Percentiles rank a stretch among this genome's conserved stretches.
Conservation (phyloP, 53 echinoderm and acorn worm species). For the Paracentrotus lividus region DNA sequence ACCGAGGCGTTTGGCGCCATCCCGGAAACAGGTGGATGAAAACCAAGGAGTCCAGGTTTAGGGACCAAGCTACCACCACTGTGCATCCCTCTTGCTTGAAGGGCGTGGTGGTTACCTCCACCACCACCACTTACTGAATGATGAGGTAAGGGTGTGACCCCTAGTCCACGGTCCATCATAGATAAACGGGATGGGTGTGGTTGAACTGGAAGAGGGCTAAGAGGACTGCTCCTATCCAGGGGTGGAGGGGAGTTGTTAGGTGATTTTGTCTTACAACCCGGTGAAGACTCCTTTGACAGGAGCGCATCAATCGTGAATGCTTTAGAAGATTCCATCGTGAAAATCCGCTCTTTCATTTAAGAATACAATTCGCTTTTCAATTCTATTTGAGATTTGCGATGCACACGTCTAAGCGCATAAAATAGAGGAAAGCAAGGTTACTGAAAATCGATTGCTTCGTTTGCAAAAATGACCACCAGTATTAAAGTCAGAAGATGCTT, state of each 20-base stretch:
- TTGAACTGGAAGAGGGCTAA: conserved; percentile 73
- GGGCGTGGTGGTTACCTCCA: conserved; percentile 66
- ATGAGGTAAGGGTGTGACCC: neutral
- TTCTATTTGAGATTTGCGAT: conserved; percentile 36
- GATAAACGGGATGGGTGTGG: conserved; percentile 61
- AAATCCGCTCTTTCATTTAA: conserved; percentile 43
- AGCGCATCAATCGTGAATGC: conserved; percentile 97
- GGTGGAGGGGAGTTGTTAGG: conserved; percentile 58
- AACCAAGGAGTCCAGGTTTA: conserved; percentile 90
- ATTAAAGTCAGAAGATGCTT: conserved; percentile 4
- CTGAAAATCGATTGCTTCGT: conserved; percentile 34
- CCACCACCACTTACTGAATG: conserved; percentile 35
- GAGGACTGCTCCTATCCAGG: conserved; percentile 67
- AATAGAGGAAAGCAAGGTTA: neutral
- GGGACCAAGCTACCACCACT: conserved; percentile 90
- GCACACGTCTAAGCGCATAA: neutral
- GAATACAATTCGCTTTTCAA: conserved; percentile 48
- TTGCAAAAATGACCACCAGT: neutral
- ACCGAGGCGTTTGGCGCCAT: conserved; percentile 74
- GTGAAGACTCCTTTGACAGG: conserved; percentile 80
- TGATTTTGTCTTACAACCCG: conserved; percentile 71
- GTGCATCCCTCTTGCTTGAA: conserved; percentile 74
- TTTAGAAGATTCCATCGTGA: conserved; percentile 88
- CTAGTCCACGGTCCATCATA: conserved; percentile 61
- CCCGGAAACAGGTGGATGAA: conserved; percentile 80